Conservation (phyloP, 2,888 invertebrate genomes). For the Branchipolynoe longqiensis region DNA sequence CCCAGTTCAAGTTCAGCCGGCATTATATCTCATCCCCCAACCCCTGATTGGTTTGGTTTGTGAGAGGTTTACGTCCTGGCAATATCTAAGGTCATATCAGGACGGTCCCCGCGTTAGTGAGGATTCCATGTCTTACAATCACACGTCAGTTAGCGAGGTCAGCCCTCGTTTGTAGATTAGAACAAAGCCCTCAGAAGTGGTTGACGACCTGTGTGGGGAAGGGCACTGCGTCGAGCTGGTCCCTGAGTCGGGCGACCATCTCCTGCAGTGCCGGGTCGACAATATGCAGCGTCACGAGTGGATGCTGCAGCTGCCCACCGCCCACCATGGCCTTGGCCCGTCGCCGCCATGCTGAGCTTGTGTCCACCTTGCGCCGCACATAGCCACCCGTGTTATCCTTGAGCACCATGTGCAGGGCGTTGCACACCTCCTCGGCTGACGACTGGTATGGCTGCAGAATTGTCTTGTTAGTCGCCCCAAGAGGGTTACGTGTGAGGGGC, state of each 20-base stretch:
- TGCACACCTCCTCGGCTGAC: neutral
- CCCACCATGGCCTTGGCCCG: neutral
- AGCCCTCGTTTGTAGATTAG: too few species aligned
- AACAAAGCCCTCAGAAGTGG: too few species aligned
- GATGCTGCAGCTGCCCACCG: neutral
- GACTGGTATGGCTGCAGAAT: conserved; percentile 2
- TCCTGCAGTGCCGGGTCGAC: neutral
- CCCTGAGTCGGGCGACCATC: neutral
- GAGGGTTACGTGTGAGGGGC: neutral
- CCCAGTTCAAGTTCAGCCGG: too few species aligned
- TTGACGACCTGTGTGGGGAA: neutral
- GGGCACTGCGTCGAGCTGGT: neutral
- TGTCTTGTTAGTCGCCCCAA: conserved; percentile 15
- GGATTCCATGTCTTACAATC: too few species aligned
- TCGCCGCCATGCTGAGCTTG: neutral
- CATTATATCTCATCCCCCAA: too few species aligned
- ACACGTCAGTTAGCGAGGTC: too few species aligned
- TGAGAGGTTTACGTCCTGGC: too few species aligned
- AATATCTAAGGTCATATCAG: too few species aligned
- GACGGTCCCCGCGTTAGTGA: too few species aligned
- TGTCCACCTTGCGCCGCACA: conserved; percentile 31
- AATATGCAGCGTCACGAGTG: neutral
- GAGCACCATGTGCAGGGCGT: conserved; percentile 25
- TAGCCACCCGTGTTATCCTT: conserved; percentile 21
- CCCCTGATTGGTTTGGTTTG: too few species aligned